Evolutionary conservation across 2,888 invertebrate species (phyloP).

Genomic region (Ferdinandea cuprea): DNA sequence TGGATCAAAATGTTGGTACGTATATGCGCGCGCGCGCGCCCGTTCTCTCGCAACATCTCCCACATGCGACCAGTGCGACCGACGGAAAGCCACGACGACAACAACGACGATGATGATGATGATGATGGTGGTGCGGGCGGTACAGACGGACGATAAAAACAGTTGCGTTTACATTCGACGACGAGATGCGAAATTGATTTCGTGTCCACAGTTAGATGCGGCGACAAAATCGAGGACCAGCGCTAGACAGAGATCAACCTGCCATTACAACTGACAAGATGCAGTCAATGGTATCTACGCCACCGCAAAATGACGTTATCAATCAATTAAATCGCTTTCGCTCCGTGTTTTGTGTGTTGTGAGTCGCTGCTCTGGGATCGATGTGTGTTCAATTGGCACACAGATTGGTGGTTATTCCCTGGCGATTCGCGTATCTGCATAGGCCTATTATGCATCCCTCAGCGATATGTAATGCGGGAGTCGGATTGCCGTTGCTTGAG

Average conservation of each 20-base stretch:
- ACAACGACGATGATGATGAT: slow-evolving; percentile 39
- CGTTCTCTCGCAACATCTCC: slow-evolving; percentile 50
- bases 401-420: slow-evolving; percentile 66
- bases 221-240: slow-evolving; percentile 69
- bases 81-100: slow-evolving; percentile 20
- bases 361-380: slow-evolving; percentile 51
- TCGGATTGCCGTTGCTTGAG: slow-evolving; percentile 33
- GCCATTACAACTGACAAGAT: slow-evolving; percentile 75
- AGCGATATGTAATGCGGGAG: slow-evolving; percentile 48
- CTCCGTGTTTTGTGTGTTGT: slow-evolving; percentile 49
- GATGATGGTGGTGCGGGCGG: slow-evolving; percentile 8
- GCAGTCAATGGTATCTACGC: slow-evolving; percentile 74
- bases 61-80: slow-evolving; percentile 72
- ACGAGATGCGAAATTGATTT: slow-evolving; percentile 70
- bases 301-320: slow-evolving; percentile 76
- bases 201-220: slow-evolving; percentile 68
- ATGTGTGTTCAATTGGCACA: slow-evolving; percentile 69
- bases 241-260: slow-evolving; percentile 73
- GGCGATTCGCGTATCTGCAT: slow-evolving; percentile 61
- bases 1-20: slow-evolving; percentile 59
- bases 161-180: slow-evolving; percentile 60
- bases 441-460: slow-evolving; percentile 67
- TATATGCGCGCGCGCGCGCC: slow-evolving; percentile 14
- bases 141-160: slow-evolving; percentile 32
- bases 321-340: slow-evolving; percentile 76